phyloP scores from a whole-genome alignment of 2,113 vertebrate species.

The Colinus virginianus region DNA sequence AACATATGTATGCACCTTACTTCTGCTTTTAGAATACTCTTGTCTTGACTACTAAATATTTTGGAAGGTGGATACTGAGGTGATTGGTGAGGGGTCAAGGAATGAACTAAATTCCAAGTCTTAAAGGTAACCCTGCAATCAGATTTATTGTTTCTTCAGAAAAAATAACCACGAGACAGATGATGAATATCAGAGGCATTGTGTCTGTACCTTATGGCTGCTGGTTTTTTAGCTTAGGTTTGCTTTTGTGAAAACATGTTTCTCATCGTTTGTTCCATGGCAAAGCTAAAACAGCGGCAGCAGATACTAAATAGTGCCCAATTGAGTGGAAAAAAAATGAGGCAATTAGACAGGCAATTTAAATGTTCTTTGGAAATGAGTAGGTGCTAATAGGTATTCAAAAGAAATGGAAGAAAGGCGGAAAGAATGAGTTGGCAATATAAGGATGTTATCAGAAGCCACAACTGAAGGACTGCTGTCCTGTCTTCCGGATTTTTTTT shows the following conservation, averaged over 20 bases:
- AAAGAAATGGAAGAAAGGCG: not conserved
- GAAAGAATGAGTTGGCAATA: not conserved
- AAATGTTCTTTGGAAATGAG: not conserved
- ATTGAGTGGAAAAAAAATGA: not conserved
- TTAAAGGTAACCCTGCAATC: not conserved
- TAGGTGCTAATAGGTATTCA: not conserved
- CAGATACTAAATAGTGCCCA: not conserved
- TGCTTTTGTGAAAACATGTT: not conserved
- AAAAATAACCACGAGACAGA: not conserved
- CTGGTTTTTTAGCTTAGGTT: not conserved
- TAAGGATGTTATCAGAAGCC: not conserved
- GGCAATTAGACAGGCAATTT: not conserved
- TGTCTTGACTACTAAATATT: not conserved
- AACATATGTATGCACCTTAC: not conserved
- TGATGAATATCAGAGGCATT: accelerated
- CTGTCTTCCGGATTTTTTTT: not conserved
- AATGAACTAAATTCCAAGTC: not conserved
- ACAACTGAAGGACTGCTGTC: not conserved
- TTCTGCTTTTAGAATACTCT: not conserved
- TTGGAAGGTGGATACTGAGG: not conserved
- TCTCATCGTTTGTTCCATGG: not conserved
- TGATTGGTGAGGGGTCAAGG: accelerated
- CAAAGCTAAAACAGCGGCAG: not conserved
- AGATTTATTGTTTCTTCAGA: not conserved
- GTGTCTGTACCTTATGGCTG: not conserved